A percentile compares a stretch with the other conserved stretches of the same genome.
These are phyloP conservation scores for Dugesia japonica DNA, from an alignment of 2,888 invertebrate genomes.

Conservation along the genomic window DNA sequence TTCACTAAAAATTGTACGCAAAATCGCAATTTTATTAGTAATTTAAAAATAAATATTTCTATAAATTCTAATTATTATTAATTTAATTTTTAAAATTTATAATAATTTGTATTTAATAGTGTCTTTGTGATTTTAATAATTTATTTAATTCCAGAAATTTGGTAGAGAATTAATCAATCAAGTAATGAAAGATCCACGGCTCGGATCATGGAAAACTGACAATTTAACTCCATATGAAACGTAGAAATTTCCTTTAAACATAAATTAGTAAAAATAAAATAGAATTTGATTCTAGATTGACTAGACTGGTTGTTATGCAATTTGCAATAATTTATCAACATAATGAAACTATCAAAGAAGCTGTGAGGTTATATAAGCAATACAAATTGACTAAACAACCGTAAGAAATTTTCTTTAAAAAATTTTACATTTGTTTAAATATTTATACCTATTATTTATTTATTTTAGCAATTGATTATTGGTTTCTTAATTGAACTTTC, in stretches of 20 bases:
- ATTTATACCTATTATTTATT: no score
- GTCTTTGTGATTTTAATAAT: no score
- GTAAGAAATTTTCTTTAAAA: no score
- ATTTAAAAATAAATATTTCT: no score
- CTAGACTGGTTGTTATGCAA: background rate
- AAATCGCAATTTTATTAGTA: no score
- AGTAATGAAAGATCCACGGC: background rate
- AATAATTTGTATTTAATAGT: no score
- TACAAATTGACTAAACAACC: background rate
- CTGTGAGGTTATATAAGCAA: background rate
- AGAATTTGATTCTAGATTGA: background rate
- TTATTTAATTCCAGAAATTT: background rate
- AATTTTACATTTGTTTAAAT: no score
- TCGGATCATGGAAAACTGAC: background rate
- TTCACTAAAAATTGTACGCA: no score
- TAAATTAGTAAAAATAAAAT: background rate
- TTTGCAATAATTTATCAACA: background rate
- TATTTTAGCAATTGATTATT: no score
- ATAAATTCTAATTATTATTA: no score
- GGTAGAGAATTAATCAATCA: background rate
- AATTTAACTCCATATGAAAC: background rate
- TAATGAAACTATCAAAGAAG: background rate
- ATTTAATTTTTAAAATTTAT: no score
- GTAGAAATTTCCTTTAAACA: background rate
- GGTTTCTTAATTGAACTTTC: no score